Conservation (phyloP, 2,797 vertebrate species). For the Triplophysa bombifrons region DNA sequence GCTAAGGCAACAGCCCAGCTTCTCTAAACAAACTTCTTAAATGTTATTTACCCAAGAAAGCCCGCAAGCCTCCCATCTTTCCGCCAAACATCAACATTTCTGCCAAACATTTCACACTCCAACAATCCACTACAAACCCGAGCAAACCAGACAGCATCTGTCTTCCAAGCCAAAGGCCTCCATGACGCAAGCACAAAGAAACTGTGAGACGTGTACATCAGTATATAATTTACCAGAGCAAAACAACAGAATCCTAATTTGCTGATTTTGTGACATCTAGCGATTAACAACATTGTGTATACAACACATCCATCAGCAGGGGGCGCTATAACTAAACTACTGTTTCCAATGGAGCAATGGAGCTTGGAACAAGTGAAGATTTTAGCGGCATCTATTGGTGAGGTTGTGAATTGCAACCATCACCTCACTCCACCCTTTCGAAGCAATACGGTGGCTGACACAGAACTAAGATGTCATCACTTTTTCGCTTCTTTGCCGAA, state of each 20-base stretch:
- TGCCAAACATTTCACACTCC: not conserved
- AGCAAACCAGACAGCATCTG: slow-evolving; percentile 18
- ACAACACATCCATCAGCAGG: not conserved
- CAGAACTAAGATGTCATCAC: too few relatives aligned
- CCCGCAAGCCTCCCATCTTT: not conserved
- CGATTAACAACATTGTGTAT: not conserved
- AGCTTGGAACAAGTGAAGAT: too few relatives aligned
- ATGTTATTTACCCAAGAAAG: not conserved
- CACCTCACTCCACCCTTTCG: too few relatives aligned
- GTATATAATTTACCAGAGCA: slow-evolving; percentile 18
- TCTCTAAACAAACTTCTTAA: not conserved
- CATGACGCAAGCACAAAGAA: slow-evolving; percentile 10
- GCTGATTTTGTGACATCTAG: not conserved
- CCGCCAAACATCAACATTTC: not conserved
- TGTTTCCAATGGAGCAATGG: not conserved
- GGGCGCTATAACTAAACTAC: not conserved
- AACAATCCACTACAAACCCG: not conserved
- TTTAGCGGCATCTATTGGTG: too few relatives aligned
- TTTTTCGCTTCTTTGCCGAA: too few relatives aligned
- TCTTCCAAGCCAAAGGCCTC: not conserved
- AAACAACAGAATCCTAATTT: slow-evolving; percentile 31
- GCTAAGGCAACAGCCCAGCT: not conserved
- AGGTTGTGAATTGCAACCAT: too few relatives aligned
- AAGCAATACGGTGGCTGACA: too few relatives aligned
- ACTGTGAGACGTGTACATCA: slow-evolving; percentile 19